A percentile compares a stretch with the other conserved stretches of the same genome.
These are phyloP conservation scores for Calliopsis andreniformis DNA, from an alignment of 1,140 invertebrate species.

Conservation along the genomic window DNA sequence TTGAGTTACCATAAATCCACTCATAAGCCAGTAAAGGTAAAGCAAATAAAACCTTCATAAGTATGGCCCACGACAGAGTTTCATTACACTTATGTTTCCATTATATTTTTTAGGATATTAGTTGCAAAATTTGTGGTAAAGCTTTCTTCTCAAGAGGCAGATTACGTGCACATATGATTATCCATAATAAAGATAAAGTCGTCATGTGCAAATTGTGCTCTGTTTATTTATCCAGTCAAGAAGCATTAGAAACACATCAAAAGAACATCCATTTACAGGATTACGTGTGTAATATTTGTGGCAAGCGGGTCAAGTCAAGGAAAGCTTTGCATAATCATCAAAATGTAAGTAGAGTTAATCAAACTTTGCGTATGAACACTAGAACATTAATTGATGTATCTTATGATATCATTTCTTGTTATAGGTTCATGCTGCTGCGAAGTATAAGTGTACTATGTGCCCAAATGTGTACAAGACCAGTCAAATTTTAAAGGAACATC, in stretches of 20 bases:
- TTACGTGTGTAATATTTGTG: conserved; percentile 68
- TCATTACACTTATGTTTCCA: conserved; percentile 13
- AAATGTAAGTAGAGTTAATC: conserved; percentile 60
- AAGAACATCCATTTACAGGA: conserved; percentile 64
- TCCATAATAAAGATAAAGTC: conserved; percentile 67
- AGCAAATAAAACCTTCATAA: neutral
- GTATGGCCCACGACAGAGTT: neutral
- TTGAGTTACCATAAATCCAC: conserved; percentile 65
- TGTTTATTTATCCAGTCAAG: conserved; percentile 62
- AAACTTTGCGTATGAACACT: neutral
- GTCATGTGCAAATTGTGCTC: conserved; percentile 70
- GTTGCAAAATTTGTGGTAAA: conserved; percentile 66
- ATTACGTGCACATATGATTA: conserved; percentile 66
- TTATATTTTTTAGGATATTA: conserved; percentile 58
- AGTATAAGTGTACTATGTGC: conserved; percentile 69
- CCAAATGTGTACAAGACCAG: conserved; percentile 71
- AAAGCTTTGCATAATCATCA: conserved; percentile 73
- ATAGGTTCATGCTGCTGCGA: conserved; percentile 68
- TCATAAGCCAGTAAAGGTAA: conserved; percentile 70
- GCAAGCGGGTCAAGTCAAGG: conserved; percentile 62
- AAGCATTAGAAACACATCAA: conserved; percentile 63
- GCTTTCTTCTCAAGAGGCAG: conserved; percentile 68
- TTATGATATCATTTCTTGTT: neutral
- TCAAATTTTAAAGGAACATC: conserved; percentile 72
- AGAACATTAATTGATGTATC: neutral